Percentiles rank a stretch among this genome's conserved stretches.
Evolutionary conservation across 2,888 invertebrate species (phyloP).

Genomic region (Craniophora ligustri): DNA sequence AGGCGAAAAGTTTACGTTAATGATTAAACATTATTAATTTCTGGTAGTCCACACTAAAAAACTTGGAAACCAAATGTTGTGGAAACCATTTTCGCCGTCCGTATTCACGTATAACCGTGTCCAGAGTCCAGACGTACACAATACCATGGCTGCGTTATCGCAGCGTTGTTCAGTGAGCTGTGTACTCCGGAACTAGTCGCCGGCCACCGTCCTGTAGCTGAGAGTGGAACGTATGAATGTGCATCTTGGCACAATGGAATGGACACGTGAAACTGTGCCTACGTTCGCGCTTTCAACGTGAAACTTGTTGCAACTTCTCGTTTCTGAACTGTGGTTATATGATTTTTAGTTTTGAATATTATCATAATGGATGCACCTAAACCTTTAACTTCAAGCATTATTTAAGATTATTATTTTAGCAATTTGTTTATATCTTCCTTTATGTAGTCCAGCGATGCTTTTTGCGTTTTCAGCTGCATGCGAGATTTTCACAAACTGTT

Average conservation of each 20-base stretch:
- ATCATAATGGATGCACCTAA: background rate
- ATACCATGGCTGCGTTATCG: conserved; percentile 38
- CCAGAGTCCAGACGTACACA: conserved; percentile 24
- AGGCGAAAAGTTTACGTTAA: too few species aligned
- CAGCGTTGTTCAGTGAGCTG: conserved; percentile 34
- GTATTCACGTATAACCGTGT: conserved; percentile 5
- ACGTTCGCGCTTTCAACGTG: background rate
- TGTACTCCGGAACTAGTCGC: conserved; percentile 47
- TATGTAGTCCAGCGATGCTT: too few species aligned
- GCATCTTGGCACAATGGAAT: conserved; percentile 45
- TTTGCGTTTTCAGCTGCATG: too few species aligned
- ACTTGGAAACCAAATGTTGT: background rate
- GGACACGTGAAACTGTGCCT: conserved; percentile 22
- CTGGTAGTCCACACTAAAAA: background rate
- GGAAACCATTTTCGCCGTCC: background rate
- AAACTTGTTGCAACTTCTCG: conserved; percentile 3
- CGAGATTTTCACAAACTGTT: too few species aligned
- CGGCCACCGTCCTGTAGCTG: conserved; percentile 35
- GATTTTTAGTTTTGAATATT: background rate
- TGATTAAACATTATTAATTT: too few species aligned
- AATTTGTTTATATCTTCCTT: too few species aligned
- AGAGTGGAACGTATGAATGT: conserved; percentile 12
- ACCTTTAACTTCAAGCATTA: too few species aligned
- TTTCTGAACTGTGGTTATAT: background rate
- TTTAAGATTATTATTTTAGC: too few species aligned